phyloP scores from a whole-genome alignment of 2,888 invertebrate species.

The Pammene aurita region DNA sequence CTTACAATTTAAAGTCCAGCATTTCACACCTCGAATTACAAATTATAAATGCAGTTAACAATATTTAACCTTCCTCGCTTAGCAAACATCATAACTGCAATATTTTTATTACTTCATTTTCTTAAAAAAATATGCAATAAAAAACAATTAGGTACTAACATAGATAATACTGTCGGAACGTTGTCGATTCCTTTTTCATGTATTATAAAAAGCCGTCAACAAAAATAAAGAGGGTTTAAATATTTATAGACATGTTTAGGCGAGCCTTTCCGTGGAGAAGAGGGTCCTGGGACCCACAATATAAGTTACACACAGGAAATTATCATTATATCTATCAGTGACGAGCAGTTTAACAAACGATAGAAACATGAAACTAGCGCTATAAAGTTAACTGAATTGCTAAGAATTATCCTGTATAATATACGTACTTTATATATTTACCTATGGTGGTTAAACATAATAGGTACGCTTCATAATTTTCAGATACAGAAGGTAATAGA shows the following conservation, averaged over 20 bases:
- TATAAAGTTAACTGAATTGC: too few species aligned
- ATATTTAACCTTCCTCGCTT: too few species aligned
- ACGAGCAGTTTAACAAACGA: background rate
- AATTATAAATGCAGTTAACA: too few species aligned
- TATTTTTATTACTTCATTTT: background rate
- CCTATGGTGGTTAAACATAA: too few species aligned
- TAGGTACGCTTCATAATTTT: too few species aligned
- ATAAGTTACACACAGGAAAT: slow-evolving; percentile 13
- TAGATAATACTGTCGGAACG: background rate
- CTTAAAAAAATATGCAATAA: background rate
- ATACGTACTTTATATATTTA: too few species aligned
- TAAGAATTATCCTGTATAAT: too few species aligned
- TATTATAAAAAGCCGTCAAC: slow-evolving; percentile 29
- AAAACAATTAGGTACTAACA: background rate
- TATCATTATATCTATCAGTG: background rate
- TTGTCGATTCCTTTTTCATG: slow-evolving; percentile 22
- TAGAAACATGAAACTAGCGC: background rate
- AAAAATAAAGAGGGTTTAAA: slow-evolving; percentile 57
- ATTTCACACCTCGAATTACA: too few species aligned
- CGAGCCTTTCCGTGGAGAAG: slow-evolving; percentile 48
- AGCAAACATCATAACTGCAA: too few species aligned
- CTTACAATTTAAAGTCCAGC: too few species aligned
- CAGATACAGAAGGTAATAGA: too few species aligned
- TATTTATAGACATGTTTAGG: slow-evolving; percentile 57
- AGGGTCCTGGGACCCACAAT: slow-evolving; percentile 38